These are phyloP conservation scores for Creontiades dilutus DNA, from an alignment of 2,888 invertebrate species.

Conservation along the genomic window DNA sequence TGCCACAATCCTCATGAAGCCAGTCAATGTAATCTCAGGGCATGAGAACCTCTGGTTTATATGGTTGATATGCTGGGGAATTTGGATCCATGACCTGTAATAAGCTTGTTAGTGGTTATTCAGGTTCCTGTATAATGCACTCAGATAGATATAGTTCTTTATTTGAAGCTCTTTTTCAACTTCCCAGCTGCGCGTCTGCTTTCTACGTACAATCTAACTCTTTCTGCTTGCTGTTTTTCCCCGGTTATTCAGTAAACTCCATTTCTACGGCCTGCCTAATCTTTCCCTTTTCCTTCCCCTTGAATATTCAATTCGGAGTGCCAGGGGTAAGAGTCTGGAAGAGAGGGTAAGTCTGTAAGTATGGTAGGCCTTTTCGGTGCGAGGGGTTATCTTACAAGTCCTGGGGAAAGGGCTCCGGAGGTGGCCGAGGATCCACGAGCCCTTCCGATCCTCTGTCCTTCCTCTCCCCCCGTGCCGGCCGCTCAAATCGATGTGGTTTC, in stretches of 20 bases:
- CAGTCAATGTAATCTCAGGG: no score
- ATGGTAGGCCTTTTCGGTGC: constrained; percentile 34
- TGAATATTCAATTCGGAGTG: constrained; percentile 45
- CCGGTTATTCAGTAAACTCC: constrained; percentile 43
- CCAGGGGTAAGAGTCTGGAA: constrained; percentile 29
- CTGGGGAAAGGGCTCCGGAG: constrained; percentile 3
- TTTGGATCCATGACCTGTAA: no score
- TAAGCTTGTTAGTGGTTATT: no score
- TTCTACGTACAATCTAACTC: no score
- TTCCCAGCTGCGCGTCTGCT: no score
- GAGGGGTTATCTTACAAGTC: constrained; percentile 7
- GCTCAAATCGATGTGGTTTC: constrained; percentile 55
- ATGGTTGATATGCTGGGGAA: no score
- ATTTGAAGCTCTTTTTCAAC: no score
- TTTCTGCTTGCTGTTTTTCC: neutral
- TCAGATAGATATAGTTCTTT: no score
- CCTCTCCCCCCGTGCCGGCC: neutral
- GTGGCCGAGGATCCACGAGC: constrained; percentile 13
- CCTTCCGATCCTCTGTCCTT: neutral
- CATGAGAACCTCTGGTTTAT: no score
- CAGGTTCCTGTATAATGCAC: no score
- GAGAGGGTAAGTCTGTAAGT: constrained; percentile 36
- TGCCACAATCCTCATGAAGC: no score
- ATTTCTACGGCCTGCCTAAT: constrained; percentile 39
- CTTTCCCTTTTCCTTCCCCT: constrained; percentile 1